Percentiles rank a stretch among this genome's conserved stretches.
These are phyloP conservation scores for Metopolophium dirhodum DNA, from an alignment of 1,140 invertebrate genomes.

Conservation along the genomic window DNA sequence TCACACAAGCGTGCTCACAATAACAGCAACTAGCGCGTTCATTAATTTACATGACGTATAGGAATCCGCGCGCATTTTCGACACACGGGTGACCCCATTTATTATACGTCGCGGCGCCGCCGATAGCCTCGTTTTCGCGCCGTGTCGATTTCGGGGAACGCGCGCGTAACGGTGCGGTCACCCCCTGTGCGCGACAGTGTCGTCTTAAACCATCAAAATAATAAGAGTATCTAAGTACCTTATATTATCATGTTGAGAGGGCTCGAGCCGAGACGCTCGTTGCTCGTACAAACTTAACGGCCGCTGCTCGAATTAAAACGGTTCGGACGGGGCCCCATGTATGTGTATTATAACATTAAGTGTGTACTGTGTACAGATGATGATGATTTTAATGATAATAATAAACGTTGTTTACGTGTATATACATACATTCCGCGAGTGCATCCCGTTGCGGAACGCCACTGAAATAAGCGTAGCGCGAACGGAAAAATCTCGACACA, in stretches of 20 bases:
- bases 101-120: not conserved
- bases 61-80: not conserved
- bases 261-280: not conserved
- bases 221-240: not conserved
- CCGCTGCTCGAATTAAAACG: not conserved
- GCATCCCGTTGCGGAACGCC: constrained; percentile 10
- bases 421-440: not conserved
- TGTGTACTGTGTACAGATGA: not conserved
- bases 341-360: not conserved
- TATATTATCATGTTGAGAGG: not conserved
- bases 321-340: not conserved
- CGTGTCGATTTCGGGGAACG: not conserved
- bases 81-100: constrained; percentile 25
- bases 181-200: not conserved
- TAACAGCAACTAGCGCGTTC: not conserved
- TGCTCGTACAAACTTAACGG: not conserved
- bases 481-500: constrained; percentile 41
- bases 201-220: not conserved
- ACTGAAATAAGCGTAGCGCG: not conserved
- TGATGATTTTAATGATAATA: constrained; percentile 3
- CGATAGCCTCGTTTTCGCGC: constrained; percentile 25
- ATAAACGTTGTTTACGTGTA: not conserved
- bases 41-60: constrained; percentile 48
- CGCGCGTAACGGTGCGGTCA: not conserved
- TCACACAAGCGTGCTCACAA: not conserved